A percentile compares a stretch with the other conserved stretches of the same genome.
These are phyloP conservation scores for Nomada ferruginata DNA, from an alignment of 2,888 invertebrate species.

Conservation along the genomic window DNA sequence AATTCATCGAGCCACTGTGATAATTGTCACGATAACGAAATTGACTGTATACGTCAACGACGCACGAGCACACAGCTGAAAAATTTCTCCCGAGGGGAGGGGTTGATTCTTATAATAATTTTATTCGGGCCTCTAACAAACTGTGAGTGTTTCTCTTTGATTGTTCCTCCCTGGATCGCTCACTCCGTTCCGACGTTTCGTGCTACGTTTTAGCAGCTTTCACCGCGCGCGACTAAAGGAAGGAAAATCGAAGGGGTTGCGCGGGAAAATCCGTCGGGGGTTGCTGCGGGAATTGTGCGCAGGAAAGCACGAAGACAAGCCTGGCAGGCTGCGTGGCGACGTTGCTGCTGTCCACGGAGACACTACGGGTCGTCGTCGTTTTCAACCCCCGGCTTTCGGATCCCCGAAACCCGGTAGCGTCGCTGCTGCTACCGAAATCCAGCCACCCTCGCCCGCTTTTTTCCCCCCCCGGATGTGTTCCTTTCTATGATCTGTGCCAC, in stretches of 20 bases:
- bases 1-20: not conserved
- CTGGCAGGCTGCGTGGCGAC: conserved; percentile 64
- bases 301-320: conserved; percentile 13
- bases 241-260: conserved; percentile 25
- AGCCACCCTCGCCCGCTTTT: not conserved
- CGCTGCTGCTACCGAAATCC: conserved; percentile 40
- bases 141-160: no score
- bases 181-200: not conserved
- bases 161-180: no score
- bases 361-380: conserved; percentile 77
- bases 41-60: no score
- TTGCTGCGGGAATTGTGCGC: conserved; percentile 33
- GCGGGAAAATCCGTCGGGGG: conserved; percentile 45
- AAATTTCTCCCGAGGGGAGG: no score
- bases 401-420: conserved; percentile 64
- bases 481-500: no score
- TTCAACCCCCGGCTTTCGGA: conserved; percentile 73
- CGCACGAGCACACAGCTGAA: no score
- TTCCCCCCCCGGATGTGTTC: not conserved
- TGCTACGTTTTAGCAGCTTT: not conserved
- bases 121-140: no score
- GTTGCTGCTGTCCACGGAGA: conserved; percentile 78
- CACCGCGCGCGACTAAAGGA: conserved; percentile 15
- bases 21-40: no score
- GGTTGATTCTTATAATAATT: no score